Percentiles rank a stretch among this genome's conserved stretches.
Conservation (phyloP, 2,888 invertebrate genomes). For the Neoscelio sp. region DNA sequence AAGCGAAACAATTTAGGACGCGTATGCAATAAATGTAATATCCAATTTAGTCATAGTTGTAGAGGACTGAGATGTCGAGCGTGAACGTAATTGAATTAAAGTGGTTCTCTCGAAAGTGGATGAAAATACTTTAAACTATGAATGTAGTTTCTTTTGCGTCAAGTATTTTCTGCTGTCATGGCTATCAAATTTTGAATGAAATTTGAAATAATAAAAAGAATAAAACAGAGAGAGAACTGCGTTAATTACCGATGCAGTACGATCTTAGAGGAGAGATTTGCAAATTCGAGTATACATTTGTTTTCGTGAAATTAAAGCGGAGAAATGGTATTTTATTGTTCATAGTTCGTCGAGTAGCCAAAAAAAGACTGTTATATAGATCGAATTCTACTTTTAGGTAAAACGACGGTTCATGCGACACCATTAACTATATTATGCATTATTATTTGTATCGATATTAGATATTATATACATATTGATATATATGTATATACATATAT, state of each 20-base stretch:
- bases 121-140: neutral
- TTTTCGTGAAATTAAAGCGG: conserved; percentile 48
- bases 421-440: conserved; percentile 60
- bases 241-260: conserved; percentile 29
- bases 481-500: conserved; percentile 55
- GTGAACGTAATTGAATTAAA: conserved; percentile 23
- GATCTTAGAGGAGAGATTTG: conserved; percentile 43
- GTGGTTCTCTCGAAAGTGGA: conserved; percentile 8
- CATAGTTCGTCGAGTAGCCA: conserved; percentile 79
- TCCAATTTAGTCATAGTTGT: conserved; percentile 73
- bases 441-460: conserved; percentile 74
- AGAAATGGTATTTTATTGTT: conserved; percentile 77
- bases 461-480: conserved; percentile 62
- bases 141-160: too few species aligned
- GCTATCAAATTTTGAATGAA: too few species aligned
- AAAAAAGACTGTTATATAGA: conserved; percentile 82
- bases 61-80: conserved; percentile 50
- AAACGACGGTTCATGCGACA: conserved; percentile 76
- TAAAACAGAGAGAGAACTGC: conserved; percentile 8
- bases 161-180: too few species aligned
- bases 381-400: conserved; percentile 79
- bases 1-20: conserved; percentile 45
- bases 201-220: neutral
- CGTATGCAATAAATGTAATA: conserved; percentile 66
- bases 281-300: conserved; percentile 48